Evolutionary conservation across 2,888 invertebrate species (phyloP).

Genomic region (Chrysolina americana): DNA sequence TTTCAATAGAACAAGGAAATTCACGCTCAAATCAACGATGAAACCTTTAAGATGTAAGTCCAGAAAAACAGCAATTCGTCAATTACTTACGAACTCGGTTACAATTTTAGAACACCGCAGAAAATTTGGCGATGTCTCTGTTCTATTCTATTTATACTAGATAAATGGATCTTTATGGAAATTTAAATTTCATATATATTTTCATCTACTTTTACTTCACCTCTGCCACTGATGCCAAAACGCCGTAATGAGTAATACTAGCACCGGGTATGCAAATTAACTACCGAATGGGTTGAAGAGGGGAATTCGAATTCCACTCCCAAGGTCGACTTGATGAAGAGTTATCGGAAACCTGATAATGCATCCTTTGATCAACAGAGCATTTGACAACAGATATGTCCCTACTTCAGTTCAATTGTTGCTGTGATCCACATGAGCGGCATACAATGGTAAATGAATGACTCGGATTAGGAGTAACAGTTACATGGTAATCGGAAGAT

Average conservation of each 20-base stretch:
- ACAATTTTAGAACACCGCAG: too few relatives aligned
- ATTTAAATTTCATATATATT: too few relatives aligned
- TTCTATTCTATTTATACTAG: too few relatives aligned
- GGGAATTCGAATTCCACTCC: slow-evolving; percentile 43
- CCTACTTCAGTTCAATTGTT: slow-evolving; percentile 29
- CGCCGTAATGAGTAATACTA: slow-evolving; percentile 45
- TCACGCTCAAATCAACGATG: too few relatives aligned
- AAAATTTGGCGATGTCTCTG: too few relatives aligned
- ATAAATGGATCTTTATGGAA: too few relatives aligned
- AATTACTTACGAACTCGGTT: too few relatives aligned
- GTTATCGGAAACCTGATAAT: slow-evolving; percentile 51
- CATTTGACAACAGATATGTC: slow-evolving; percentile 49
- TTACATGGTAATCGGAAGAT: not conserved
- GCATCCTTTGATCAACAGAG: slow-evolving; percentile 47
- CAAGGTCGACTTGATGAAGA: slow-evolving; percentile 51
- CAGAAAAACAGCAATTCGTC: too few relatives aligned
- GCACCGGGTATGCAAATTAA: slow-evolving; percentile 48
- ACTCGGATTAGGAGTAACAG: not conserved
- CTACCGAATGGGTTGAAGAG: slow-evolving; percentile 39
- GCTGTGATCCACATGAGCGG: slow-evolving; percentile 3
- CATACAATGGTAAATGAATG: not conserved
- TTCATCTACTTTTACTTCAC: not conserved
- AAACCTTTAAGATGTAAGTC: too few relatives aligned
- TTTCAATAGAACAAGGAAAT: too few relatives aligned
- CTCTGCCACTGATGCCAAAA: slow-evolving; percentile 33